These are phyloP conservation scores for Diaperis boleti DNA, from an alignment of 2,888 invertebrate genomes.

Conservation along the genomic window DNA sequence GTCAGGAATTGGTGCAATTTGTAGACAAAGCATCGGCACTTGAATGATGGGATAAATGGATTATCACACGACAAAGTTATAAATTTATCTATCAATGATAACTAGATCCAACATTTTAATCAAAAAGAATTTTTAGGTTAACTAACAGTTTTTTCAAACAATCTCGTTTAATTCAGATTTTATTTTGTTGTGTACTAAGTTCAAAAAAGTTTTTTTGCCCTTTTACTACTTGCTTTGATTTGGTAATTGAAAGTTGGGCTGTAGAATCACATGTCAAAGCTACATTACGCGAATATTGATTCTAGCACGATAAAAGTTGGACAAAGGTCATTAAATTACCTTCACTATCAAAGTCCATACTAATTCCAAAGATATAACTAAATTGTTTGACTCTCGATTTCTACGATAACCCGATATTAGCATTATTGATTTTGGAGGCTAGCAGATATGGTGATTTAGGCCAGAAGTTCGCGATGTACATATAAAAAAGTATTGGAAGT, in stretches of 20 bases:
- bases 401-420: conserved; percentile 11
- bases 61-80: not conserved
- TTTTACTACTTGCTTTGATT: too few species aligned
- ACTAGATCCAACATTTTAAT: too few species aligned
- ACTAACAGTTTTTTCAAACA: too few species aligned
- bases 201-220: too few species aligned
- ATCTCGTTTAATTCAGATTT: too few species aligned
- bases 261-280: not conserved
- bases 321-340: conserved; percentile 16
- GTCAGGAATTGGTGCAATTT: not conserved
- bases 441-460: conserved; percentile 13
- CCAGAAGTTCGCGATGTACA: conserved; percentile 1
- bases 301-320: not conserved
- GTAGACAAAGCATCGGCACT: not conserved
- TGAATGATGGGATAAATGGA: not conserved
- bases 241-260: too few species aligned
- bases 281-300: not conserved
- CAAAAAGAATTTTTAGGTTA: too few species aligned
- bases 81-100: too few species aligned
- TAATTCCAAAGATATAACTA: conserved; percentile 9
- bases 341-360: conserved; percentile 2
- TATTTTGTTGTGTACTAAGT: too few species aligned
- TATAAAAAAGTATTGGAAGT: not conserved
- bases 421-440: conserved; percentile 24
- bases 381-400: conserved; percentile 10